Percentiles rank a stretch among this genome's conserved stretches.
phyloP scores from a whole-genome alignment of 1,140 invertebrate genomes.

The Drosophila simulans region DNA sequence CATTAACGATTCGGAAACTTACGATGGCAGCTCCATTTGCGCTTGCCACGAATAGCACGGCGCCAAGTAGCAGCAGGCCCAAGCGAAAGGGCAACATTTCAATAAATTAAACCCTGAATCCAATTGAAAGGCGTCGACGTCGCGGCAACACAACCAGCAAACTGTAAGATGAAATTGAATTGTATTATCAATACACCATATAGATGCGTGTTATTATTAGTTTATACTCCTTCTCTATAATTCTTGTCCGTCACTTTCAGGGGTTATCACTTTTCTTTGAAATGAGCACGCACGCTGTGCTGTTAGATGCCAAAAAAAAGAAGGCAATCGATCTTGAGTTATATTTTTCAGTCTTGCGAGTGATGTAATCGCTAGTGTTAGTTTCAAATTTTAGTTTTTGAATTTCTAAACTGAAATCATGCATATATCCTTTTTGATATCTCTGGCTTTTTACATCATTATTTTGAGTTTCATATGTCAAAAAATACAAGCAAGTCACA shows the following conservation, averaged over 20 bases:
- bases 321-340: slow-evolving; percentile 33
- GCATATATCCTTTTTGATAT: not conserved
- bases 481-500: too few species aligned
- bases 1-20: slow-evolving; percentile 70
- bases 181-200: slow-evolving; percentile 66
- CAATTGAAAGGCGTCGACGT: slow-evolving; percentile 57
- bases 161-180: slow-evolving; percentile 67
- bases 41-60: slow-evolving; percentile 63
- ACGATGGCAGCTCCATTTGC: slow-evolving; percentile 78
- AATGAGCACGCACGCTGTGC: slow-evolving; percentile 48
- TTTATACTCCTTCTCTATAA: slow-evolving; percentile 35
- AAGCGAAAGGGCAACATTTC: slow-evolving; percentile 81
- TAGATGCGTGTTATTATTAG: slow-evolving; percentile 40
- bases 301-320: slow-evolving; percentile 56
- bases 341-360: slow-evolving; percentile 25
- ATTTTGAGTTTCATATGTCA: not conserved
- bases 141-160: slow-evolving; percentile 51
- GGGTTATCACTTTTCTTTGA: slow-evolving; percentile 65
- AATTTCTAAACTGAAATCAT: too few species aligned
- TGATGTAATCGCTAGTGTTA: slow-evolving; percentile 56
- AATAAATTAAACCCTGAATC: slow-evolving; percentile 63
- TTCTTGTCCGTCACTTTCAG: slow-evolving; percentile 49
- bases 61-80: slow-evolving; percentile 71
- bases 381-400: not conserved
- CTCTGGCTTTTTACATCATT: not conserved